Evolutionary conservation across 1,140 invertebrate genomes (phyloP), one percentile per base, ranked within the genome.

Genomic region (Ectropis grisescens): DNA sequence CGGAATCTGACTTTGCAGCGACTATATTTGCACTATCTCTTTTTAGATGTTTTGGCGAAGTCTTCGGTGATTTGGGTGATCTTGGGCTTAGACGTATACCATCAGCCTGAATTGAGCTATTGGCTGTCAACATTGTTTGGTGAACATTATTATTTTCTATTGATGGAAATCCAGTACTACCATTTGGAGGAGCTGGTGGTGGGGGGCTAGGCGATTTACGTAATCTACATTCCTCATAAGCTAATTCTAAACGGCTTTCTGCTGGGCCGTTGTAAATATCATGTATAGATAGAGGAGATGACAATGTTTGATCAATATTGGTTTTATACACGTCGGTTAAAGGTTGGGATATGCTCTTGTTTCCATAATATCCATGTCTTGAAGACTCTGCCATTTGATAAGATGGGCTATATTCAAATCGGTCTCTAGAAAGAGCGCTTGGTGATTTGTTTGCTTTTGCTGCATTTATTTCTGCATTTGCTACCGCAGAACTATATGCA

Each of bases 1-100:
- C 92, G 1, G 92, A 94, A 75, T 95, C 92, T 4, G 91, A 93
- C 66, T 92, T 92, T 2, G 88, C 88, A 15, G 89, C 82, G 8
- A 88, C 86, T 29, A 90, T 89, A 61, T 87, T 88, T 26, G 69
- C 70, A 25, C 71, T 74, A 41, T 87, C 85, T 48, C 88, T 88
- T 59, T 89, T 89, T 2, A 86, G 70, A 51, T 90, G 86, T 65
- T 91, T 91, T 11, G 91, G 89, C 25, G 90, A 91, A n/a, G 87
- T 85, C 70, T 87, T 86, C 2, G 90, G 89, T 14, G 89, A 91
- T 82, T 90, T 90, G 4, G 89, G 88, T 9, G 90, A 91, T 35
- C 86, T 85, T 4, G 89, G 89, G 78, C 86, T 91, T 15, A 89
- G 65, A 29, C 85, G 79, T 30, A 85, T 84, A 46, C 78, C 81